Conservation (phyloP, 2,797 vertebrate species). For the Chrosomus eos region DNA sequence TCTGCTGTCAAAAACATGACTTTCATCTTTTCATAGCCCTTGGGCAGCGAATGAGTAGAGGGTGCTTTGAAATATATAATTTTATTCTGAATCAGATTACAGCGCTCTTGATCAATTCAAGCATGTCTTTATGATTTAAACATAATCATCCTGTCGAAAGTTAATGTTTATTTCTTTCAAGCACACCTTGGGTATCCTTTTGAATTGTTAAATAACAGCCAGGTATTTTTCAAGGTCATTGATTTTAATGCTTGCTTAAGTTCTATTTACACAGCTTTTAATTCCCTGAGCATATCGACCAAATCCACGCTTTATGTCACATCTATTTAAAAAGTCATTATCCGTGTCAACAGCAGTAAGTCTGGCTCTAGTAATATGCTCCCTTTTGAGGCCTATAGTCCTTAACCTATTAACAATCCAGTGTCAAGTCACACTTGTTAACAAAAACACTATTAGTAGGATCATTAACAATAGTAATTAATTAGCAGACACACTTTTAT, state of each 20-base stretch:
- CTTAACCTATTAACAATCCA: conserved; percentile 58
- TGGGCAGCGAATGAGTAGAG: not conserved
- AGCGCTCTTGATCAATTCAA: not conserved
- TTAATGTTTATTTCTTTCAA: conserved; percentile 13
- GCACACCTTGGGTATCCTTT: not conserved
- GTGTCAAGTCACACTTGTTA: conserved; percentile 67
- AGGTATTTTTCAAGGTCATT: conserved; percentile 37
- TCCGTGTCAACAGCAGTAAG: conserved; percentile 53
- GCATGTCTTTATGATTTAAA: conserved; percentile 4
- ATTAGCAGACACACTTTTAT: conserved; percentile 64
- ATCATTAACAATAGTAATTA: conserved; percentile 73
- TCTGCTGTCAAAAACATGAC: conserved; percentile 6
- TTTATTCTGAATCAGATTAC: conserved; percentile 33
- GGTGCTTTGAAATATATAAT: conserved; percentile 28
- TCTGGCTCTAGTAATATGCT: conserved; percentile 35
- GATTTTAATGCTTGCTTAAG: conserved; percentile 31
- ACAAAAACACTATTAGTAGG: conserved; percentile 70
- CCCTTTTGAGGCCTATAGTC: conserved; percentile 27
- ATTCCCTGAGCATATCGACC: conserved; percentile 43
- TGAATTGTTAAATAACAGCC: not conserved
- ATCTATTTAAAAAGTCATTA: conserved; percentile 47
- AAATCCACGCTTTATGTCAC: conserved; percentile 24
- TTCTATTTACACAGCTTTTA: conserved; percentile 30
- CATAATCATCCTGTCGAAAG: not conserved
- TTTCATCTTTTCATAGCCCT: conserved; percentile 32